Evolutionary conservation across 2,113 vertebrate genomes (phyloP), one percentile per base, ranked within the genome.

Genomic region (Galeopterus variegatus): DNA sequence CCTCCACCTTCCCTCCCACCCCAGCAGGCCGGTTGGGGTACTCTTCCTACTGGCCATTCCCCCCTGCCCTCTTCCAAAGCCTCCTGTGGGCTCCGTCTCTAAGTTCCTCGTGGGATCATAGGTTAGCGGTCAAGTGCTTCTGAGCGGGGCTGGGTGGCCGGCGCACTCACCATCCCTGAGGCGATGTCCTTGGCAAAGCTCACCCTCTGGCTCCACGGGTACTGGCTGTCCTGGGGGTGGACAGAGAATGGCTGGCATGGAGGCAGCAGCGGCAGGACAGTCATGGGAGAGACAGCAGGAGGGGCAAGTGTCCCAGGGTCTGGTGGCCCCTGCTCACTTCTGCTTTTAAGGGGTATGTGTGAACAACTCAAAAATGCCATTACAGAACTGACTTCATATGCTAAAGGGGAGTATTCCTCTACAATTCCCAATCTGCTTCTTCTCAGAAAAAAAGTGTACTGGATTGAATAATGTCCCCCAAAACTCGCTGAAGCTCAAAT

Each of bases 131-230:
- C 26, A 52, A 82, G 6, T 19, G 1, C 2, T 21, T 21, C 50
- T 13, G 23, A 21, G 52, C 3, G 54, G 48, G 62, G 52, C 5
- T 1, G 23, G 50, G 10, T 31, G 50, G 3, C 50, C 13, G 26
- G 80, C 41, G 52, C 83, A 82, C 99, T 97, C 93, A 99, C 99
- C 99, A 99, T 99, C 56, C 99, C 99, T 1, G 99, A 99, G 0
- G 99, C 99, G 0, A 99, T 99, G 97, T 99, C 99, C 97, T 99
- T 99, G 90, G 99, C 99, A 15, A 99, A 99, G 98, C 99, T 99
- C 97, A 99, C 99, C 72, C 99, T 98, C 98, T 99, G 99, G 96
- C 99, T 99, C 99, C 99, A 99, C 0, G 99, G 99, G 97, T 99
- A 99, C 96, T 99, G 99, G 94, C 98, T 99, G 97, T 99, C 99